Evolutionary conservation across 2,797 vertebrate genomes (phyloP), one percentile per base, ranked within the genome.

Genomic region (Sphenodon punctatus): DNA sequence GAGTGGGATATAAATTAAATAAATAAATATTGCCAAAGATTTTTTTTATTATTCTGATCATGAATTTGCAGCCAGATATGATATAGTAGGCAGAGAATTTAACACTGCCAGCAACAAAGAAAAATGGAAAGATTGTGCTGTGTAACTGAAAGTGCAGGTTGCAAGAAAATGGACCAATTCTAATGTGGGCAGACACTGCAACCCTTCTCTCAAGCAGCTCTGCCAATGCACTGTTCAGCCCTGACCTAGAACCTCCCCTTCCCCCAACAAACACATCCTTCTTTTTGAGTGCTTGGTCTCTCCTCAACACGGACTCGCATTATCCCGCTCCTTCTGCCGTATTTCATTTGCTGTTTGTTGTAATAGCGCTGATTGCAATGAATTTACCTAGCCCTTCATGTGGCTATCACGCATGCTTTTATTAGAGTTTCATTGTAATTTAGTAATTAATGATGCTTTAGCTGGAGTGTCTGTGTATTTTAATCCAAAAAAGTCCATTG

Each of bases 361-460:
- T 69, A 66, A 80, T 51, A 76, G 51, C 41, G 46, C 27, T 30
- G 5, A 39, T 73, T 77, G 61, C 60, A 61, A 16, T 60, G 17
- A 74, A 61, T 67, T 63, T 73, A 0, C 58, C 30, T 65, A 72
- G 25, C 55, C 59, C n/a, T 75, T 81, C 1, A 1, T 38, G 23
- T 36, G 49, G n/a, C n/a, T 75, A 20, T 45, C 48, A 13, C 8
- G 14, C 25, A 27, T 55, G 19, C 51, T 84, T 61, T 68, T 80
- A 77, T 78, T 81, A 56, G 43, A 46, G 10, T 81, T 78, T 66
- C 70, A 8, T 11, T 86, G 8, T 75, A 25, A 64, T 60, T 77
- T 73, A 71, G 56, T 82, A 88, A 88, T 81, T 90, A 77, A 88
- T 22, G 32, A 72, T 78, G 39, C 70, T 83, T 84, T 48, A 80